Conservation (phyloP, 2,888 invertebrate genomes). For the Drosophila incognita region DNA sequence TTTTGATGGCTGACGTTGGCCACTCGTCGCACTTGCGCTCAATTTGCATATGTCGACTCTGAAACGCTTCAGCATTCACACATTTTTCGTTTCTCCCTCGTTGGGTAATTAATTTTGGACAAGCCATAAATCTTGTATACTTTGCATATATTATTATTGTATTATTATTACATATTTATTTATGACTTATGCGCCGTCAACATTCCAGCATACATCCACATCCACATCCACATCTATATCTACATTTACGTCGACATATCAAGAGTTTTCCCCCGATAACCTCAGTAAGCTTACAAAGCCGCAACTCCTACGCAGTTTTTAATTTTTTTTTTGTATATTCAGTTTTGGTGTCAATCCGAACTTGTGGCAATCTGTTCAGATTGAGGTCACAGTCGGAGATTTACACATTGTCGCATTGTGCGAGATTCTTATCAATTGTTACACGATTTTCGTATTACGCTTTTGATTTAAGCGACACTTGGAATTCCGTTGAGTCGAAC, state of each 20-base stretch:
- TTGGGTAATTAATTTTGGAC: conserved; percentile 73
- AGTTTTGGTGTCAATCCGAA: conserved; percentile 21
- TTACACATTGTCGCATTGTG: conserved; percentile 70
- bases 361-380: conserved; percentile 58
- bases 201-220: conserved; percentile 53
- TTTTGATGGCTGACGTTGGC: conserved; percentile 42
- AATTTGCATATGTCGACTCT: conserved; percentile 58
- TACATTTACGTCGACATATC: conserved; percentile 27
- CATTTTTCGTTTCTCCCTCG: conserved; percentile 21
- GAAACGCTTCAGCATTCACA: conserved; percentile 49
- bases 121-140: conserved; percentile 72
- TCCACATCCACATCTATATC: not conserved
- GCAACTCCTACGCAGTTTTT: conserved; percentile 55
- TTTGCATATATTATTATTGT: conserved; percentile 75
- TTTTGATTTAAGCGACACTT: conserved; percentile 10
- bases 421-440: conserved; percentile 71
- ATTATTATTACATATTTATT: conserved; percentile 60
- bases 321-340: conserved; percentile 9
- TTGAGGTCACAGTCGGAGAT: conserved; percentile 70
- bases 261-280: conserved; percentile 44
- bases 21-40: conserved; percentile 57
- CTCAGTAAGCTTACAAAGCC: conserved; percentile 18
- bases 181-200: conserved; percentile 73
- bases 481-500: conserved; percentile 17
- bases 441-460: conserved; percentile 72